Conservation (phyloP, 92 coral and sea anemone species). For the Zoanthus solanderi region DNA sequence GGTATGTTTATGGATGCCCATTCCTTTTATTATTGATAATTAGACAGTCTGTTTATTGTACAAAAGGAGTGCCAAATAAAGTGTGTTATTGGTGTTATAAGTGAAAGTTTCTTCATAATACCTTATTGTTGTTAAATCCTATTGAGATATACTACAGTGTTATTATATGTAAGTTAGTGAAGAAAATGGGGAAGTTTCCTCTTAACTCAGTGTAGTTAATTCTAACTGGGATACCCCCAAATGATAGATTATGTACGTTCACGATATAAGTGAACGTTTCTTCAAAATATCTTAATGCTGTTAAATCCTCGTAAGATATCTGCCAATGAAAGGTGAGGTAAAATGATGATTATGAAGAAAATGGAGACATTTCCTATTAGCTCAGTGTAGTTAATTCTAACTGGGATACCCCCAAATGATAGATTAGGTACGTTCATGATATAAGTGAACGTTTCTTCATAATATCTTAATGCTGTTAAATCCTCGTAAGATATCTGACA, state of each 20-base stretch:
- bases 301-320: not conserved
- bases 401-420: conserved; percentile 58
- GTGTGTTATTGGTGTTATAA: not conserved
- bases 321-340: conserved; percentile 44
- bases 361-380: conserved; percentile 65
- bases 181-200: conserved; percentile 67
- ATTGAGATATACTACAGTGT: conserved; percentile 85
- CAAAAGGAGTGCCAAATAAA: too few relatives aligned
- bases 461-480: conserved; percentile 6
- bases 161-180: conserved; percentile 74
- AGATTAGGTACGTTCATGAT: not conserved
- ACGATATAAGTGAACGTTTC: not conserved
- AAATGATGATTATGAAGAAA: conserved; percentile 37
- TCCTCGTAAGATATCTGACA: conserved; percentile 41
- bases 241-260: not conserved
- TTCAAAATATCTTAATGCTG: not conserved
- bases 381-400: conserved; percentile 91
- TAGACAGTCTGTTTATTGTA: too few relatives aligned
- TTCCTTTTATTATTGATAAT: too few relatives aligned
- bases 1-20: conserved; percentile 54
- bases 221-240: conserved; percentile 76
- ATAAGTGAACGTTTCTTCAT: not conserved
- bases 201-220: conserved; percentile 84
- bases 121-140: conserved; percentile 94
- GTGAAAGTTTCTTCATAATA: not conserved